Evolutionary conservation across 1,140 invertebrate species (phyloP).

Genomic region (Halyomorpha halys): DNA sequence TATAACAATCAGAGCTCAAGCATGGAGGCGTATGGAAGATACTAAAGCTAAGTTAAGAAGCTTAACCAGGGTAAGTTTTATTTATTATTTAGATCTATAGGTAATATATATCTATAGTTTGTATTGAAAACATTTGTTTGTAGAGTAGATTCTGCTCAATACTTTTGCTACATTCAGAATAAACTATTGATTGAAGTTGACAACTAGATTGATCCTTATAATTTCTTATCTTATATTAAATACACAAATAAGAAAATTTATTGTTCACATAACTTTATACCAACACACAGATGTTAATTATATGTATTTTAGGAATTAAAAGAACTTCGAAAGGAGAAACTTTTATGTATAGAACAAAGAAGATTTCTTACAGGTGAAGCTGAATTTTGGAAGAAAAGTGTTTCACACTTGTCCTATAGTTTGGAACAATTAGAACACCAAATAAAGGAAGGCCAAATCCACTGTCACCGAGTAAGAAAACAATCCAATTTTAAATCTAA

Average conservation of each 20-base stretch:
- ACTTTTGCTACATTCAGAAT: too few species aligned
- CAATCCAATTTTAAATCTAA: too few species aligned
- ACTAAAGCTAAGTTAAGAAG: background rate
- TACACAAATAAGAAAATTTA: too few species aligned
- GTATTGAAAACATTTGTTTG: too few species aligned
- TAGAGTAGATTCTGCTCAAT: too few species aligned
- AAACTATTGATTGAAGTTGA: too few species aligned
- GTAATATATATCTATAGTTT: too few species aligned
- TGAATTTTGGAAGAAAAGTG: slow-evolving; percentile 2
- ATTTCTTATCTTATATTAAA: too few species aligned
- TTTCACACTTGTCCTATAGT: background rate
- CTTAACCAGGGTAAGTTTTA: background rate
- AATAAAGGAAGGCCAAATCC: slow-evolving; percentile 31
- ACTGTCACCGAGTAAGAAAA: slow-evolving; percentile 29
- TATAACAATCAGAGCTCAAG: slow-evolving; percentile 25
- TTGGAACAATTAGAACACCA: slow-evolving; percentile 29
- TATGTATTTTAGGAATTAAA: background rate
- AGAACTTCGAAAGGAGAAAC: background rate
- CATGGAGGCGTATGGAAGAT: slow-evolving; percentile 17
- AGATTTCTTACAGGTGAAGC: background rate
- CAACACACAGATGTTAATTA: too few species aligned
- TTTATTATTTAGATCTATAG: background rate
- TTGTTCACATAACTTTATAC: too few species aligned
- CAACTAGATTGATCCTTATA: too few species aligned
- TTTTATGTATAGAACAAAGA: background rate